Conservation (phyloP, 2,888 invertebrate species). For the Adelphocoris suturalis region DNA sequence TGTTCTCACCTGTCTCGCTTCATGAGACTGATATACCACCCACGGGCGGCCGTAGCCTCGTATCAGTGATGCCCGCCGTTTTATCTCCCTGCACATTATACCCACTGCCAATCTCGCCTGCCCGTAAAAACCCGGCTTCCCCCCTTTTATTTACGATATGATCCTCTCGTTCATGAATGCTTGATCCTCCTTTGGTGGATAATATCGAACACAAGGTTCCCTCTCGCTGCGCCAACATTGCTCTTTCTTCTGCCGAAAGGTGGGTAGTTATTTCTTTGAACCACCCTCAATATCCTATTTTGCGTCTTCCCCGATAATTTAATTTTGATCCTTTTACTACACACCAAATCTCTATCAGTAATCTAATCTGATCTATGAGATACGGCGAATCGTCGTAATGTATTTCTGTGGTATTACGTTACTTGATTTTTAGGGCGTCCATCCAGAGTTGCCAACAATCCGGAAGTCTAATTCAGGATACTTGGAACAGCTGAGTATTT, state of each 20-base stretch:
- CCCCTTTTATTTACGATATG: conserved; percentile 31
- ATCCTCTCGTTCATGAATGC: neutral
- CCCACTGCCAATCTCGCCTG: neutral
- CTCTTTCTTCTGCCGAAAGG: neutral
- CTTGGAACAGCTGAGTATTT: too few species aligned
- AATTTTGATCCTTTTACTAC: neutral
- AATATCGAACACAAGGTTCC: neutral
- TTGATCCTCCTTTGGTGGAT: neutral
- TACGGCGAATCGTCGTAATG: neutral
- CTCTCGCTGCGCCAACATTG: neutral
- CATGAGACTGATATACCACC: neutral
- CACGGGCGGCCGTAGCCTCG: neutral
- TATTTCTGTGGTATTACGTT: too few species aligned
- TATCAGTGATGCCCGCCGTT: neutral
- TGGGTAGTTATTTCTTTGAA: conserved; percentile 25
- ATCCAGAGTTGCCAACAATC: too few species aligned
- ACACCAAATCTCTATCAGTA: neutral
- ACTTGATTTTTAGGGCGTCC: too few species aligned
- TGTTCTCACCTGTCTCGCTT: neutral
- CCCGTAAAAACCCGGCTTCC: conserved; percentile 17
- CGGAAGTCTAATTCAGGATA: too few species aligned
- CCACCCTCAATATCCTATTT: conserved; percentile 2
- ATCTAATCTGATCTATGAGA: neutral
- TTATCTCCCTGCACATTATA: conserved; percentile 17
- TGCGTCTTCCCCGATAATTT: neutral